Evolutionary conservation across 2,113 vertebrate genomes (phyloP).

Genomic region (Lamprologus lemairii): DNA sequence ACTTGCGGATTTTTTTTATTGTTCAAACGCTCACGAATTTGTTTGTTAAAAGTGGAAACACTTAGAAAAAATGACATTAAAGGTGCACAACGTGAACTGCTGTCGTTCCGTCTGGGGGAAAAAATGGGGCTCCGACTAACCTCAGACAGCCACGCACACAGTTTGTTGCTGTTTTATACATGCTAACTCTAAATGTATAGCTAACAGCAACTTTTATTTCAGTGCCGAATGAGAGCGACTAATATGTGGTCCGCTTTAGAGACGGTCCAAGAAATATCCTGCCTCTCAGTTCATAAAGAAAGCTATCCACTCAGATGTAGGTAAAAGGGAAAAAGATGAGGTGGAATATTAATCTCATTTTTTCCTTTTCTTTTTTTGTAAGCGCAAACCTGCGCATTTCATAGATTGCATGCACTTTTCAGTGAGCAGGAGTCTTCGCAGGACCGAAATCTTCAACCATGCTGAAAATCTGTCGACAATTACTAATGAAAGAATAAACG

Average conservation of each 20-base stretch:
- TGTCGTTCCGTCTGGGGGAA: neutral
- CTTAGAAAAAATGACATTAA: neutral
- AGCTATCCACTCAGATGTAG: neutral
- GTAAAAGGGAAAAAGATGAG: neutral
- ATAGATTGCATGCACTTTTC: neutral
- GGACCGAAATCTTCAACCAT: neutral
- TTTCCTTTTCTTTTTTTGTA: neutral
- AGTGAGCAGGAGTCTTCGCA: neutral
- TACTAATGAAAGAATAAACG: neutral
- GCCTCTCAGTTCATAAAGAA: neutral
- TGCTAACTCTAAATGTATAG: neutral
- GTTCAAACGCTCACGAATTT: accelerated
- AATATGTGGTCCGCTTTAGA: neutral
- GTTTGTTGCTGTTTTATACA: constrained; percentile 5
- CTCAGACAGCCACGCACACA: constrained; percentile 28
- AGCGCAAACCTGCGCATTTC: neutral
- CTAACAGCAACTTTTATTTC: constrained; percentile 20
- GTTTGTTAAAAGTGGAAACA: neutral
- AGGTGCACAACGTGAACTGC: neutral
- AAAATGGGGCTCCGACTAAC: neutral
- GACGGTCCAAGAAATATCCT: neutral
- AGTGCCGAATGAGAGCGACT: neutral
- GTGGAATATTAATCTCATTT: neutral
- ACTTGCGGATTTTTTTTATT: neutral
- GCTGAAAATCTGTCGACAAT: constrained; percentile 24